Evolutionary conservation across 2,113 vertebrate species (phyloP).

Genomic region (Hyperoodon ampullatus): DNA sequence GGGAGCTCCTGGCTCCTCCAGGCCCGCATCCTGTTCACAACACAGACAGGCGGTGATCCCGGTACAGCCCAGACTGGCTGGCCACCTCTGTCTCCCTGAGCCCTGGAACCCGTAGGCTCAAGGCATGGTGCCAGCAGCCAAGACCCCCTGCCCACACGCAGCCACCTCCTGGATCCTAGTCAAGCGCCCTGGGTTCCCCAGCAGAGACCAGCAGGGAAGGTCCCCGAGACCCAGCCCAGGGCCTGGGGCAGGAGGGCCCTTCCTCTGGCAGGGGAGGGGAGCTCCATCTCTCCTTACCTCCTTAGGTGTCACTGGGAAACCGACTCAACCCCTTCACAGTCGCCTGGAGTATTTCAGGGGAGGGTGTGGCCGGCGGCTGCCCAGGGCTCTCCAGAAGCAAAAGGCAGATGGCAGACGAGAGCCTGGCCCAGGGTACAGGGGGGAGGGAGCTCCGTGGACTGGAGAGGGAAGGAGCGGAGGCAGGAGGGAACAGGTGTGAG

Average conservation of each 20-base stretch:
- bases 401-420: background rate
- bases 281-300: background rate
- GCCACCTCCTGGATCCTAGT: background rate
- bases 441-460: too few relatives aligned
- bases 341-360: background rate
- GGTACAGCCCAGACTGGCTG: background rate
- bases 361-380: background rate
- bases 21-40: background rate
- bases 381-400: background rate
- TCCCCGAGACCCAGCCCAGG: background rate
- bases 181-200: background rate
- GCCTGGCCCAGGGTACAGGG: background rate
- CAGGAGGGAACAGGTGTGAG: too few relatives aligned
- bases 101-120: background rate
- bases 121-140: background rate
- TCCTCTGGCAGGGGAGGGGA: background rate
- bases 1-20: background rate
- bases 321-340: background rate
- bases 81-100: background rate
- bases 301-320: background rate
- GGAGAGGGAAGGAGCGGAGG: too few relatives aligned
- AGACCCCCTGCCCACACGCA: background rate
- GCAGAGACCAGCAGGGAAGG: background rate
- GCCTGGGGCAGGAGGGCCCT: too few relatives aligned
- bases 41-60: too few relatives aligned